Percentiles rank a stretch among this genome's conserved stretches.
Conservation (phyloP, 2,888 invertebrate species). For the Athalia cordata region DNA sequence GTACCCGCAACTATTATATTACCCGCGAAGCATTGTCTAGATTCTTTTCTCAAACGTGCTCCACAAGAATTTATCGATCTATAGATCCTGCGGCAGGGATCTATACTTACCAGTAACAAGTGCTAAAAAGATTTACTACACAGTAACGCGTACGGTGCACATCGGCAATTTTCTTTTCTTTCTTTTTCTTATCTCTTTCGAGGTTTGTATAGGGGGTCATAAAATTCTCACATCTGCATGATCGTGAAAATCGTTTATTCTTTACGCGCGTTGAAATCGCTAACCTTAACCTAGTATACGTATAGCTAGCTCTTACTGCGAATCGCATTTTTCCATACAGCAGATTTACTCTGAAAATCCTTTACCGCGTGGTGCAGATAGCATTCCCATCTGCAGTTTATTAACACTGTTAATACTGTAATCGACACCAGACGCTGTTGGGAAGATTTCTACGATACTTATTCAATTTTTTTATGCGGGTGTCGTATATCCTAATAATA, state of each 20-base stretch:
- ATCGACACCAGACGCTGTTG: background rate
- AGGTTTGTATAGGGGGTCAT: no score
- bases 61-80: constrained; percentile 23
- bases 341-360: no score
- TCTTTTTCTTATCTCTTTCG: no score
- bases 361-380: no score
- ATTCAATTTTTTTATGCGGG: constrained; percentile 2
- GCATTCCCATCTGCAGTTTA: no score
- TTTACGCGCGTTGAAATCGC: no score
- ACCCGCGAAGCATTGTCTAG: constrained; percentile 23
- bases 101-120: background rate
- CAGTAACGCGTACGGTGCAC: background rate
- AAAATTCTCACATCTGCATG: no score
- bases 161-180: background rate
- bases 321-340: no score
- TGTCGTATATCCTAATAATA: background rate
- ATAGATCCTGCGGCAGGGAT: constrained; percentile 5
- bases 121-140: constrained; percentile 36
- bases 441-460: background rate
- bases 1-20: no score
- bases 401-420: background rate
- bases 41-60: constrained; percentile 4
- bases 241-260: no score
- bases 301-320: no score
- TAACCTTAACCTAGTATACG: no score